These are phyloP conservation scores for Myrmophylax atrothorax DNA, from an alignment of 2,113 vertebrate genomes.

Conservation along the genomic window DNA sequence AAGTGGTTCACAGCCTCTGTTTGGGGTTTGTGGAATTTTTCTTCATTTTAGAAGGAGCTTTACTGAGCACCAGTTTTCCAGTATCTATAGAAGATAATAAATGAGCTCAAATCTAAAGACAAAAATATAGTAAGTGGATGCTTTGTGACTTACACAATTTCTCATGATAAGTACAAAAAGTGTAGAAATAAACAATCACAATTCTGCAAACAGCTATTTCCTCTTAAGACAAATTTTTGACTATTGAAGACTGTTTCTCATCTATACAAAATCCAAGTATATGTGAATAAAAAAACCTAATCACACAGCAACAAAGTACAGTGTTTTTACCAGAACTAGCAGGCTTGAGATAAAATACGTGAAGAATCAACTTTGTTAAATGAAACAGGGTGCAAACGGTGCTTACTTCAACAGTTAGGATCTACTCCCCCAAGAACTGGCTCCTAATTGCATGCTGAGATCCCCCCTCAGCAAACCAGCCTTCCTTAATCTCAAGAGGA, in stretches of 20 bases:
- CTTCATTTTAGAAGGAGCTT: background rate
- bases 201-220: background rate
- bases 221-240: background rate
- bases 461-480: rapidly evolving
- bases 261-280: background rate
- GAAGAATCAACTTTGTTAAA: background rate
- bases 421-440: background rate
- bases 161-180: background rate
- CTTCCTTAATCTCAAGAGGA: background rate
- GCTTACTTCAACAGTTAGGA: background rate
- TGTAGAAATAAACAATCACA: background rate
- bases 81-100: background rate
- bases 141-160: background rate
- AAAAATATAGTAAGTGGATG: background rate
- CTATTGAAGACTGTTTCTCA: background rate
- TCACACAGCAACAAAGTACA: background rate
- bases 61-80: background rate
- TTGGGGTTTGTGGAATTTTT: background rate
- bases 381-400: background rate
- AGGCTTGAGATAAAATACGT: background rate
- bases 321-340: background rate
- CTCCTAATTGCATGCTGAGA: rapidly evolving
- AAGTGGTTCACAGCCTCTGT: background rate
- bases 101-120: background rate
- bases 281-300: background rate